These are phyloP conservation scores for Scaptomyza pallida DNA, from an alignment of 1,140 invertebrate genomes.

Conservation along the genomic window DNA sequence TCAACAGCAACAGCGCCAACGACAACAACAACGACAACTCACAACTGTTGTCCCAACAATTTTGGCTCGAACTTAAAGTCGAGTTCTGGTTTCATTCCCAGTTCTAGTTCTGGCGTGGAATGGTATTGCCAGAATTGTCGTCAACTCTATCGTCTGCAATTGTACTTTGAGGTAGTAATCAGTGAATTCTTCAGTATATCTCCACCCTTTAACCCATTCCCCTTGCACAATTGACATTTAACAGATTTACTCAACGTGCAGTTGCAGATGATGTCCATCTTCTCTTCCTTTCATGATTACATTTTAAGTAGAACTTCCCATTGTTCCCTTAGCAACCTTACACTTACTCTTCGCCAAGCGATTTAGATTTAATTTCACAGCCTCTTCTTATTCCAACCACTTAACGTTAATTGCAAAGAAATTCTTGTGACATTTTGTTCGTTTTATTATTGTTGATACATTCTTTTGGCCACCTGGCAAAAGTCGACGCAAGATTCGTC, in stretches of 20 bases:
- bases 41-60: conserved; percentile 1
- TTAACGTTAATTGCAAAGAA: conserved; percentile 67
- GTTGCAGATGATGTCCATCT: too few relatives aligned
- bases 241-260: not conserved
- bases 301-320: not conserved
- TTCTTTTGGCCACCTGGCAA: conserved; percentile 12
- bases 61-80: not conserved
- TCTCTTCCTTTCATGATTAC: not conserved
- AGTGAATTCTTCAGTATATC: not conserved
- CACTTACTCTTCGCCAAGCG: not conserved
- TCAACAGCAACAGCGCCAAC: conserved; percentile 4
- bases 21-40: conserved; percentile 4
- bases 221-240: conserved; percentile 1
- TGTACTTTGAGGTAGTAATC: conserved; percentile 73
- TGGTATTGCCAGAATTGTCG: conserved; percentile 81
- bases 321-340: not conserved
- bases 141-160: conserved; percentile 80
- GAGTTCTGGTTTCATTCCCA: not conserved
- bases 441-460: conserved; percentile 10
- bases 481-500: conserved; percentile 39
- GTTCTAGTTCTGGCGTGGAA: conserved; percentile 46
- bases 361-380: not conserved
- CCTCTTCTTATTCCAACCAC: conserved; percentile 30
- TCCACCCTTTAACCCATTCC: not conserved
- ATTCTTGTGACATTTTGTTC: conserved; percentile 40